Conservation (phyloP, 92 coral and sea anemone species). For the Diadumene lineata region DNA sequence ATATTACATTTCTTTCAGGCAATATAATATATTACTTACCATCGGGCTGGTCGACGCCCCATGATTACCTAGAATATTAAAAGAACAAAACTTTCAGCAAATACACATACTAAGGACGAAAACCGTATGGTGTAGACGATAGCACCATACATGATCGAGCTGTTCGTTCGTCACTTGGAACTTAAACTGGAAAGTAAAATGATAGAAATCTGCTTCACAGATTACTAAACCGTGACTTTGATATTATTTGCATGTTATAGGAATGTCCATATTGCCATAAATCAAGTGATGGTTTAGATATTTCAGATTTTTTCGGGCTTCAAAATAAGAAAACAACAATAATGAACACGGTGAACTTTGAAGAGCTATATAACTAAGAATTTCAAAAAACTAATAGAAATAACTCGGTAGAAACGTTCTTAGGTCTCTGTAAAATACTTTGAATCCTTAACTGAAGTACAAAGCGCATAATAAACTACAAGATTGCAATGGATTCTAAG, state of each 20-base stretch:
- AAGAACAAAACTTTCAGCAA: constrained; percentile 2
- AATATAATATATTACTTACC: constrained; percentile 58
- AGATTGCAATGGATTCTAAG: constrained; percentile 51
- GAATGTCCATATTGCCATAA: no score
- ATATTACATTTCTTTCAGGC: no score
- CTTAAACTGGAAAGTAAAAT: no score
- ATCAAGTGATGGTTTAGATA: no score
- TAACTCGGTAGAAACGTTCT: neutral
- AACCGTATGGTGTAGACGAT: neutral
- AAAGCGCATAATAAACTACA: neutral
- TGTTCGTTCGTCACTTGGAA: neutral
- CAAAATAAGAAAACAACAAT: neutral
- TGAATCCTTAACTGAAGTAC: neutral
- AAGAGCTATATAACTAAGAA: constrained; percentile 6
- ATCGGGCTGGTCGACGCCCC: constrained; percentile 99
- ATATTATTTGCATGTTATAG: no score
- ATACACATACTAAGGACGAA: neutral
- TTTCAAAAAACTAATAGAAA: neutral
- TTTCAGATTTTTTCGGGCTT: neutral
- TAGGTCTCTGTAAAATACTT: neutral
- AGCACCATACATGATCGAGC: neutral
- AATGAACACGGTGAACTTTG: neutral
- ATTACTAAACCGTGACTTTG: no score
- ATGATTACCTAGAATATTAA: constrained; percentile 61
- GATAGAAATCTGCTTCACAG: no score